Evolutionary conservation across 2,113 vertebrate species (phyloP), one percentile per base, ranked within the genome.

Genomic region (Equus przewalskii): DNA sequence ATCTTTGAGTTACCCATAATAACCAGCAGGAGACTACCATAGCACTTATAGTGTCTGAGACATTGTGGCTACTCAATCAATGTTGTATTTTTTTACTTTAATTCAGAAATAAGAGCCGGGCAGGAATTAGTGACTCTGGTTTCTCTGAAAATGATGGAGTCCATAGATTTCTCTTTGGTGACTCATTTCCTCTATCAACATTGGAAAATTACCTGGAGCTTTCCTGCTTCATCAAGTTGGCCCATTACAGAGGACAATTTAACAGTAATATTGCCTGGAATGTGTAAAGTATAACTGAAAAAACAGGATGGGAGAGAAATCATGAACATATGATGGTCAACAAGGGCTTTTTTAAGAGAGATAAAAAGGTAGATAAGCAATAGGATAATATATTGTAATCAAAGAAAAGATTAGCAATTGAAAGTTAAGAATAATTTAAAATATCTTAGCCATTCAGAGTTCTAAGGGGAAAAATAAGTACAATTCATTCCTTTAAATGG

Each of bases 391-490:
- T n/a, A 60, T 30, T 78, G 4, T n/a, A 87, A 94, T 89, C 3
- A 79, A 81, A 75, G 13, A 94, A 87, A 92, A 85, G 30, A 26
- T 56, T 58, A 62, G 10, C 16, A 12, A 26, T 30, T 83, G 36
- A 69, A 93, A 95, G 33, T 65, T 87, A 81, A 75, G 65, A 92
- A 19, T 64, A 76, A 65, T 80, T 85, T 78, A 81, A 62, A 41
- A 30, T 83, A 36, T 30, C 62, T 81, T 97, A 69, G 9, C 60
- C n/a, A 75, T 67, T 91, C n/a, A 26, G 18, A 88, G 18, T 85
- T 80, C 81, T 64, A 86, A 89, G 93, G 41, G 60, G 62, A 51
- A 90, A 95, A 76, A 83, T 84, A 85, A 95, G 21, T 85, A 60
- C 10, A 51, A 14, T 76, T 80, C 64, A 91, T 49, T 83, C 67